A percentile compares a stretch with the other conserved stretches of the same genome.
phyloP scores from a whole-genome alignment of 2,113 vertebrate genomes.

The Theristicus caerulescens region DNA sequence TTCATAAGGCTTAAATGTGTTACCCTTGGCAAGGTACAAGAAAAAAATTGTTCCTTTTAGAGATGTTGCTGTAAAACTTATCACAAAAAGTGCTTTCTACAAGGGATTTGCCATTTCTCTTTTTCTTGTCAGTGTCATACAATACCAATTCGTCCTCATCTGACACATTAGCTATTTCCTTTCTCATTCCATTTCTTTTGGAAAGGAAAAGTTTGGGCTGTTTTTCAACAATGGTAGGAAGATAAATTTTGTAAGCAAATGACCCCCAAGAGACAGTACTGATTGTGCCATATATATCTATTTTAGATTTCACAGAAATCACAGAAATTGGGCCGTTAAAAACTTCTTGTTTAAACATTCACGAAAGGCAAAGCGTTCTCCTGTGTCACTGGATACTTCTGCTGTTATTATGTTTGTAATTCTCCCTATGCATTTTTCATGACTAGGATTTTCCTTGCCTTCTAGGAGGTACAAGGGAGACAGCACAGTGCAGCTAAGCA shows the following conservation, averaged over 20 bases:
- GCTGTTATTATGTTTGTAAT: neutral
- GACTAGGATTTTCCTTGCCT: neutral
- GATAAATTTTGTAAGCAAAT: slow-evolving; percentile 26
- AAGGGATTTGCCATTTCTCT: neutral
- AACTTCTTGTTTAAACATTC: neutral
- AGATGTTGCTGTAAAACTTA: neutral
- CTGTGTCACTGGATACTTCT: neutral
- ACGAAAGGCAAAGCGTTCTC: neutral
- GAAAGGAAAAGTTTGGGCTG: neutral
- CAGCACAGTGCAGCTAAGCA: neutral
- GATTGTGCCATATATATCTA: neutral
- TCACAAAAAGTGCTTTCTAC: neutral
- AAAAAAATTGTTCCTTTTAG: neutral
- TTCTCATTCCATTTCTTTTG: slow-evolving; percentile 10
- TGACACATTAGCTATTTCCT: slow-evolving; percentile 6
- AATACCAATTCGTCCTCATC: neutral
- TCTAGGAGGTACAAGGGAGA: neutral
- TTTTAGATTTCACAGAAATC: slow-evolving; percentile 2
- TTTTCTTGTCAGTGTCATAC: neutral
- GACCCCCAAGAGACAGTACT: neutral
- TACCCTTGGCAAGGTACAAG: neutral
- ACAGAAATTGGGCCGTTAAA: neutral
- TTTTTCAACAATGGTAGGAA: neutral
- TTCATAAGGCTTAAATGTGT: neutral
- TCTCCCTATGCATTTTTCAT: neutral